Conservation (phyloP, 2,888 invertebrate species). For the Azorinus chamasolen region DNA sequence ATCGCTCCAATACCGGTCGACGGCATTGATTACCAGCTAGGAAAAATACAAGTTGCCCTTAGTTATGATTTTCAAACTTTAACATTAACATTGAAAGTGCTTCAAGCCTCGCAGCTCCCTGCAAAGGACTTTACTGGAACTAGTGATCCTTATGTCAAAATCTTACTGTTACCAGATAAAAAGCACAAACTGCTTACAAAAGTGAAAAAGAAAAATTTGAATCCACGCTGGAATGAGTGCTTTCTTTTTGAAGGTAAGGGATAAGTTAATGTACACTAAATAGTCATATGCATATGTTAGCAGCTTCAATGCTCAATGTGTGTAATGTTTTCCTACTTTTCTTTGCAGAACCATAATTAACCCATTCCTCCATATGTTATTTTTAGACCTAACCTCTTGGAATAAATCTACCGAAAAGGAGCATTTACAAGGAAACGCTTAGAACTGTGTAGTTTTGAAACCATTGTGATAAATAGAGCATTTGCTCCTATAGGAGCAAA, state of each 20-base stretch:
- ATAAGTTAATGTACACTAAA: neutral
- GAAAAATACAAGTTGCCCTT: conserved; percentile 83
- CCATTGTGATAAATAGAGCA: too few species aligned
- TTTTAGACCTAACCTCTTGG: too few species aligned
- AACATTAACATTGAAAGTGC: conserved; percentile 83
- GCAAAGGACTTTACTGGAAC: conserved; percentile 86
- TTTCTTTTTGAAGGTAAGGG: conserved; percentile 89
- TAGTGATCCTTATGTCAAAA: conserved; percentile 86
- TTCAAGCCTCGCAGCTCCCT: conserved; percentile 83
- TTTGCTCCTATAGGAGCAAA: too few species aligned
- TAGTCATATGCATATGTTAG: too few species aligned
- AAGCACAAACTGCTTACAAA: conserved; percentile 85
- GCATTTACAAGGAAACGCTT: too few species aligned
- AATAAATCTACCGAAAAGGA: too few species aligned
- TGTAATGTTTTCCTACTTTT: too few species aligned
- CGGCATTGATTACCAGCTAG: conserved; percentile 81
- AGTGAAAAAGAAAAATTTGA: conserved; percentile 85
- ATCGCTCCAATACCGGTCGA: conserved; percentile 68
- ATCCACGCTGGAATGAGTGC: conserved; percentile 86
- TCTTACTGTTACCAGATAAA: conserved; percentile 85
- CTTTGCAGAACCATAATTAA: too few species aligned
- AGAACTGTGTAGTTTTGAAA: too few species aligned
- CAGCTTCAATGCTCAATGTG: too few species aligned
- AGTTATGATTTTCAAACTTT: conserved; percentile 84
- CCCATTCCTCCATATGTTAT: too few species aligned